Evolutionary conservation across 92 coral and sea anemone genomes (phyloP).

Genomic region (Epizoanthus stellaris): DNA sequence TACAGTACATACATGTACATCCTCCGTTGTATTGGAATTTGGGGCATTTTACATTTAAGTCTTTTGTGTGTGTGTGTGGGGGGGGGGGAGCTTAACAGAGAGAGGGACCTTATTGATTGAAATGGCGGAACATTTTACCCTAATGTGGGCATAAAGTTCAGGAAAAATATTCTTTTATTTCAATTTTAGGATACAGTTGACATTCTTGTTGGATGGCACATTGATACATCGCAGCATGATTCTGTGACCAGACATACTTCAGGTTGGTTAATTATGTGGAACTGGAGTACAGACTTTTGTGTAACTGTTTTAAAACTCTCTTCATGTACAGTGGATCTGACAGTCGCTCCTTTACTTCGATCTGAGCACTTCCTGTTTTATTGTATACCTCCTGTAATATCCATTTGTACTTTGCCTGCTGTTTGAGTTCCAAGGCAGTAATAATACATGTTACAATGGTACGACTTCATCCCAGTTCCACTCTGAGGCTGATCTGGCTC

Average conservation of each 20-base stretch:
- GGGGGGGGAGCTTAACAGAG: too few species aligned
- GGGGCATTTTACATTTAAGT: neutral
- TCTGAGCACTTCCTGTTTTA: too few species aligned
- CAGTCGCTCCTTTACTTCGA: too few species aligned
- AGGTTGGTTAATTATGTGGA: slow-evolving; percentile 61
- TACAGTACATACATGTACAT: too few species aligned
- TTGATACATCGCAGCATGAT: slow-evolving; percentile 91
- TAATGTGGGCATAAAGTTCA: neutral
- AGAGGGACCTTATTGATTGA: too few species aligned
- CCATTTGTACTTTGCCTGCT: neutral
- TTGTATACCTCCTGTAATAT: too few species aligned
- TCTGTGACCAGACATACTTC: slow-evolving; percentile 87
- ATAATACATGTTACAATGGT: too few species aligned
- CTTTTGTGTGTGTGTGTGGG: too few species aligned
- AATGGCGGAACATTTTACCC: neutral
- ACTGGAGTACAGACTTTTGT: too few species aligned
- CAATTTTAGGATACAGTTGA: slow-evolving; percentile 93
- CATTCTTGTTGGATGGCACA: slow-evolving; percentile 99
- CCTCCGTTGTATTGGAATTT: neutral
- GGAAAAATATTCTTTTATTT: neutral
- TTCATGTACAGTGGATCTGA: neutral
- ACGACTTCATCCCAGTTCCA: too few species aligned
- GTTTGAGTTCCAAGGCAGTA: neutral
- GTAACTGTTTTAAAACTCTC: neutral
- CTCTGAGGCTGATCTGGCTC: neutral